phyloP scores from a whole-genome alignment of 1,140 invertebrate species.

The Ceratosolen fusciceps region DNA sequence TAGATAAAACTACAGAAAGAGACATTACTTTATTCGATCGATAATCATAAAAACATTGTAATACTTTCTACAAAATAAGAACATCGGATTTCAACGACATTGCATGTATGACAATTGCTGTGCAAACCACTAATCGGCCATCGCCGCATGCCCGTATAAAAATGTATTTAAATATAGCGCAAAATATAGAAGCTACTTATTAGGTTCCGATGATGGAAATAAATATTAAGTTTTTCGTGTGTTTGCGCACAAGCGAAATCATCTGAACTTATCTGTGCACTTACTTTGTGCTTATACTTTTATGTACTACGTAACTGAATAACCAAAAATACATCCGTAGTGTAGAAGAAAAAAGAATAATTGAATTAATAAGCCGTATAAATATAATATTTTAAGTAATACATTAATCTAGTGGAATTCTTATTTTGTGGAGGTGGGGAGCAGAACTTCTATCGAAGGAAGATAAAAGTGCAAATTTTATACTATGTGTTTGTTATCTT shows the following conservation, averaged over 20 bases:
- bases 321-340: conserved; percentile 3
- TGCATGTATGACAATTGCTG: conserved; percentile 55
- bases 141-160: conserved; percentile 52
- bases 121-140: conserved; percentile 42
- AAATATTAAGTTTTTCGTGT: conserved; percentile 71
- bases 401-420: conserved; percentile 58
- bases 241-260: conserved; percentile 47
- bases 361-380: conserved; percentile 68
- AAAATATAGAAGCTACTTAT: conserved; percentile 53
- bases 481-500: too few species aligned
- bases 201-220: conserved; percentile 59
- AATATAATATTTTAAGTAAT: conserved; percentile 63
- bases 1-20: neutral
- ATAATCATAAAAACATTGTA: conserved; percentile 63
- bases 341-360: conserved; percentile 56
- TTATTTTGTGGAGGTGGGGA: too few species aligned
- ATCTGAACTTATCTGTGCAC: neutral
- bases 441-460: too few species aligned
- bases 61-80: conserved; percentile 65
- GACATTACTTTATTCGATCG: conserved; percentile 52
- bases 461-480: too few species aligned
- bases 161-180: neutral
- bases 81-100: conserved; percentile 23
- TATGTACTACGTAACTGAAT: neutral
- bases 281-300: too few species aligned